Base-by-base conservation (phyloP, 2,888 invertebrate genomes). In the Prosapia bicincta region DNA sequence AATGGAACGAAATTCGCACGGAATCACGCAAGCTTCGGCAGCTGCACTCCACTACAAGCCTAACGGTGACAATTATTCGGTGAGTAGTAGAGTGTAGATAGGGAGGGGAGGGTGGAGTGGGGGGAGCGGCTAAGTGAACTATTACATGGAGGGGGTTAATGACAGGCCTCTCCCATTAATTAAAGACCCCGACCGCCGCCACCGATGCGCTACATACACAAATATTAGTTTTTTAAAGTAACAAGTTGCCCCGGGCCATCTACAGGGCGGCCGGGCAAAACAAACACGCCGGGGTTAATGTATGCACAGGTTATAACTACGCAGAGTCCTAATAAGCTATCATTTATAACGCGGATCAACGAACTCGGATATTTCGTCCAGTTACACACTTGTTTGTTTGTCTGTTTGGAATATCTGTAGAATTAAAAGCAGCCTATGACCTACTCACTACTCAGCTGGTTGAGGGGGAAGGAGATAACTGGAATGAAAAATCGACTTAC, bases 161-260 rank as follows among this genome's bases (percentile, higher is more conserved):
- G 54, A 20, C 54, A 54, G 54, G 20, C 54, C 54, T 54, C 54
- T 13, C 13, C 54, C 54, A 54, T 54, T 54, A 54, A 54, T 54
- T 54, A 54, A 54, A 54, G 54, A 54, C 20, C 54, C n/a, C 54
- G n/a, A 54, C 20, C 54, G 54, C 54, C 54, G 54, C 54, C 54
- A 54, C 54, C n/a, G 38, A 38, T 38, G 38, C 38, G 38, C 13
- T 54, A 54, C 54, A 54, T 54, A 54, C 54, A 54, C 54, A 54
- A 54, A 54, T 54, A 54, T 54, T 54, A 54, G 54, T 54, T 54
- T 54, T 54, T 54, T 54, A 54, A 54, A 54, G 54, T 54, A 54
- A 54, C 54, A 54, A 54, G 54, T 54, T 54, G 54, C 54, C 7
- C 54, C 20, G 3, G 54, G 54, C 20, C 1, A 20, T 54, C 54